phyloP scores from a whole-genome alignment of 2,113 vertebrate species.

The Bujurquina vittata region DNA sequence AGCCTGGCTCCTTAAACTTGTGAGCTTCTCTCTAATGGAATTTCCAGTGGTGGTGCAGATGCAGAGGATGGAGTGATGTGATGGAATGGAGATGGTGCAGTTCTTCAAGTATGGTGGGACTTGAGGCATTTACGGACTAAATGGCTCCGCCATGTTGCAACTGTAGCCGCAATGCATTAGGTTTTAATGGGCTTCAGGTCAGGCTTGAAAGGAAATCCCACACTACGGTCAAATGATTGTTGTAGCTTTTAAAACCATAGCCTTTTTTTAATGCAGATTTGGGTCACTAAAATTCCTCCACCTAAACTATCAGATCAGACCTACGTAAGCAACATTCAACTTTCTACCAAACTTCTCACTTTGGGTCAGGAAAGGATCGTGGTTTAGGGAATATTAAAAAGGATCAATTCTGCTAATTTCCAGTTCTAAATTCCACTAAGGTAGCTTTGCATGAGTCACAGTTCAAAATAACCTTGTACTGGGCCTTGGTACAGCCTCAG shows the following conservation, averaged over 20 bases:
- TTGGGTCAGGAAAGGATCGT: background rate
- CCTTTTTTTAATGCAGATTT: too few species aligned
- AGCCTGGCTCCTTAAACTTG: background rate
- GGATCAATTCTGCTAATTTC: background rate
- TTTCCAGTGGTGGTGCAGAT: background rate
- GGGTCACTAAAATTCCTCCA: too few species aligned
- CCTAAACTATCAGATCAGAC: background rate
- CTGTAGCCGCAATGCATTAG: background rate
- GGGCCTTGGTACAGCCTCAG: background rate
- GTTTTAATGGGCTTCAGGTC: rapidly evolving
- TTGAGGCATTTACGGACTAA: slow-evolving; percentile 34
- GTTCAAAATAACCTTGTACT: rapidly evolving
- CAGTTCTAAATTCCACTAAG: background rate
- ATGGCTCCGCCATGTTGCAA: background rate
- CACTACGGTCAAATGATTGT: background rate
- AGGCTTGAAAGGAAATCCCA: background rate
- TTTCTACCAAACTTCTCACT: background rate
- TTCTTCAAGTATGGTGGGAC: background rate
- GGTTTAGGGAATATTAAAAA: background rate
- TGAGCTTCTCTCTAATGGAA: background rate
- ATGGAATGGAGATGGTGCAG: background rate
- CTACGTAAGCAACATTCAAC: background rate
- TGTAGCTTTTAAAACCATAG: rapidly evolving
- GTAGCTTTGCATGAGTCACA: background rate
- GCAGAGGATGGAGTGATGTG: background rate